A percentile compares a stretch with the other conserved stretches of the same genome.
phyloP scores from a whole-genome alignment of 2,888 invertebrate species.

The Drosophila prostipennis region DNA sequence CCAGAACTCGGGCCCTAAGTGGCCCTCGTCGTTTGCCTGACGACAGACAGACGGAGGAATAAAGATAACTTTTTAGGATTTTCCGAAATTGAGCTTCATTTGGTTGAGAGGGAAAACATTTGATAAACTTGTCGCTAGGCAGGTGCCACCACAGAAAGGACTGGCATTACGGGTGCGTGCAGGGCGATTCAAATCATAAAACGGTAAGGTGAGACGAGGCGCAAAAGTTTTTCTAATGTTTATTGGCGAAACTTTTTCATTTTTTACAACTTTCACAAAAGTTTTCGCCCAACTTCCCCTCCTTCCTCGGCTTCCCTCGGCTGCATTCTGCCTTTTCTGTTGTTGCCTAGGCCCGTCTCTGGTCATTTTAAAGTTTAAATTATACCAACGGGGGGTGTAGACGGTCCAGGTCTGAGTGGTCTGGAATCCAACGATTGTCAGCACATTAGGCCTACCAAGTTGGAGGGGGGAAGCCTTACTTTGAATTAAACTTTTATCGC shows the following conservation, averaged over 20 bases:
- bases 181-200: slow-evolving; percentile 43
- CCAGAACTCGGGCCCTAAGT: slow-evolving; percentile 4
- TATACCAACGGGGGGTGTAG: slow-evolving; percentile 44
- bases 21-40: slow-evolving; percentile 22
- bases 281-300: slow-evolving; percentile 49
- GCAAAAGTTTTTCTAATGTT: slow-evolving; percentile 73
- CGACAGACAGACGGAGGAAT: slow-evolving; percentile 34
- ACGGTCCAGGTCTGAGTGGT: slow-evolving; percentile 46
- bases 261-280: slow-evolving; percentile 71
- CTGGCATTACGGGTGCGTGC: slow-evolving; percentile 28
- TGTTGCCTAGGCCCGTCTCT: slow-evolving; percentile 51
- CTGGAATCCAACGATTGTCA: slow-evolving; percentile 67
- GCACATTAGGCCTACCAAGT: slow-evolving; percentile 61
- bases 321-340: background rate
- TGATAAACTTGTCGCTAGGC: slow-evolving; percentile 72
- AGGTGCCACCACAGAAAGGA: slow-evolving; percentile 37
- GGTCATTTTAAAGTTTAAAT: slow-evolving; percentile 76
- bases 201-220: slow-evolving; percentile 59
- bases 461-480: slow-evolving; percentile 14
- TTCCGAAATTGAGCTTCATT: slow-evolving; percentile 61
- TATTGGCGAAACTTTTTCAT: slow-evolving; percentile 75
- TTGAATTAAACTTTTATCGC: slow-evolving; percentile 48
- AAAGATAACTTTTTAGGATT: slow-evolving; percentile 44
- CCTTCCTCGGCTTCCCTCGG: background rate
- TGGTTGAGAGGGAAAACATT: slow-evolving; percentile 50